These are phyloP conservation scores for Luperina nickerlii DNA, from an alignment of 2,888 invertebrate species.

Conservation along the genomic window DNA sequence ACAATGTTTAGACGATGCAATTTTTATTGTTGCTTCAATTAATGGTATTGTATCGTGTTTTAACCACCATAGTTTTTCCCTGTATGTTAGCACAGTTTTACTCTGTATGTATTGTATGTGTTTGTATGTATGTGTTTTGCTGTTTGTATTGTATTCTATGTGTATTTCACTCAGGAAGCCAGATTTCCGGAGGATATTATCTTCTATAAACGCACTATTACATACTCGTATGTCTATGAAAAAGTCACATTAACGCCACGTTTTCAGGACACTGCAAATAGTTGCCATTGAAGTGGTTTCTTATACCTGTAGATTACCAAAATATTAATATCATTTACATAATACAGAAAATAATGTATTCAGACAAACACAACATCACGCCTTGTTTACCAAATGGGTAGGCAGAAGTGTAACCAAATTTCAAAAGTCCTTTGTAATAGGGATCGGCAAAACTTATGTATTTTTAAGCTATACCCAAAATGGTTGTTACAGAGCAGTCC, in stretches of 20 bases:
- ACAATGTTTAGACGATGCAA: not conserved
- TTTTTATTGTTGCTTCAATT: not conserved
- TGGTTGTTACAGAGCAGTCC: too few species aligned
- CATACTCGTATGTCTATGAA: not conserved
- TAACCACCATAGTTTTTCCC: too few species aligned
- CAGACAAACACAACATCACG: not conserved
- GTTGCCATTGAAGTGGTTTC: too few species aligned
- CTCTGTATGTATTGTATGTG: too few species aligned
- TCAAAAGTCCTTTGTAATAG: not conserved
- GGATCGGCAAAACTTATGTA: not conserved
- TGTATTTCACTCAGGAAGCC: not conserved
- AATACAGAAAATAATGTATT: not conserved
- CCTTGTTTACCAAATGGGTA: not conserved
- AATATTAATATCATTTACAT: not conserved
- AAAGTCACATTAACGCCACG: not conserved
- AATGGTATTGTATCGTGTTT: not conserved
- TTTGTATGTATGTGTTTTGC: too few species aligned
- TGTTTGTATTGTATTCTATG: too few species aligned
- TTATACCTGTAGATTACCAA: not conserved
- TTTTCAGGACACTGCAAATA: not conserved
- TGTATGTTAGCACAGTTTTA: not conserved
- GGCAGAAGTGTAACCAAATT: too few species aligned
- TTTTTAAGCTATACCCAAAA: not conserved
- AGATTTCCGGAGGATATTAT: not conserved
- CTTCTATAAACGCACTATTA: not conserved